A percentile compares a stretch with the other conserved stretches of the same genome.
Conservation (phyloP, 2,888 invertebrate species). For the Axea sp. region DNA sequence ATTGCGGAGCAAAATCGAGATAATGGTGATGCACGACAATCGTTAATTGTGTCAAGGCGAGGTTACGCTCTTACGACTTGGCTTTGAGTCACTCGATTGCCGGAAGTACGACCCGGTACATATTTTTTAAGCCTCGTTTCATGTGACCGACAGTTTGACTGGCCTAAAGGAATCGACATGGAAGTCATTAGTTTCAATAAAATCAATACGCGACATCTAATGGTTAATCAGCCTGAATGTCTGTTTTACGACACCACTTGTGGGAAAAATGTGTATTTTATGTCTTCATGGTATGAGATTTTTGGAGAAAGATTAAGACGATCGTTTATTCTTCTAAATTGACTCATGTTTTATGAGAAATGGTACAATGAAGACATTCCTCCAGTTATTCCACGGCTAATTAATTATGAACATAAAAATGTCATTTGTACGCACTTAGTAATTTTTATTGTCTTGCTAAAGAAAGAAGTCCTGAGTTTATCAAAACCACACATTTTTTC, state of each 20-base stretch:
- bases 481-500: no score
- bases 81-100: slow-evolving; percentile 33
- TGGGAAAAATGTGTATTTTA: slow-evolving; percentile 27
- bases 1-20: slow-evolving; percentile 31
- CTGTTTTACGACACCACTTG: slow-evolving; percentile 21
- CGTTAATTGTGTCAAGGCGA: slow-evolving; percentile 66
- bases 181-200: slow-evolving; percentile 46
- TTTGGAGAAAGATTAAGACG: slow-evolving; percentile 39
- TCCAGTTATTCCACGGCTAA: background rate
- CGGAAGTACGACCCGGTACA: slow-evolving; percentile 57
- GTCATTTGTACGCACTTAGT: no score
- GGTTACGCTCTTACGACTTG: slow-evolving; percentile 30
- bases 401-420: background rate
- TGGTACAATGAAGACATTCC: background rate
- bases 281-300: slow-evolving; percentile 34
- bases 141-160: slow-evolving; percentile 10
- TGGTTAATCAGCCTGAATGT: slow-evolving; percentile 5
- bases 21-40: slow-evolving; percentile 64
- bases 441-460: no score
- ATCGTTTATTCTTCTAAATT: slow-evolving; percentile 25
- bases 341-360: slow-evolving; percentile 8
- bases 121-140: slow-evolving; percentile 7
- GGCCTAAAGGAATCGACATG: slow-evolving; percentile 2
- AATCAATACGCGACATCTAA: slow-evolving; percentile 24
- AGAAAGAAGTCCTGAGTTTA: no score